Percentiles rank a stretch among this genome's conserved stretches.
These are phyloP conservation scores for Fragum sueziense DNA, from an alignment of 2,888 invertebrate species.

Conservation along the genomic window DNA sequence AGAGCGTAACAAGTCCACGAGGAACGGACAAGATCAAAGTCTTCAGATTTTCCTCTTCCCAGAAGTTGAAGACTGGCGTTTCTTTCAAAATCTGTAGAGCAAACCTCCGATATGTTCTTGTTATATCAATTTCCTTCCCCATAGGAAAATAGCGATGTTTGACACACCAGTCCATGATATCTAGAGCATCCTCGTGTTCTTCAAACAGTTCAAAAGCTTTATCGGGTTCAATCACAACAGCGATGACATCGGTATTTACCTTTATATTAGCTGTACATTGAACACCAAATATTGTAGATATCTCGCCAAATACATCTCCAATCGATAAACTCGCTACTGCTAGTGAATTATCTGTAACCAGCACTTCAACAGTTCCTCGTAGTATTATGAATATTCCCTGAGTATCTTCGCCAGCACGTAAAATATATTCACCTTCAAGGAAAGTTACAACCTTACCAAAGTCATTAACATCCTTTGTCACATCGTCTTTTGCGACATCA, in stretches of 20 bases:
- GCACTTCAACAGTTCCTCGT: constrained; percentile 36
- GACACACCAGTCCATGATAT: constrained; percentile 62
- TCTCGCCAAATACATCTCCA: constrained; percentile 53
- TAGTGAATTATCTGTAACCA: constrained; percentile 28
- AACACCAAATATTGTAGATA: constrained; percentile 46
- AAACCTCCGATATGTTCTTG: constrained; percentile 43
- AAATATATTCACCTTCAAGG: constrained; percentile 8
- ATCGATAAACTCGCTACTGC: constrained; percentile 20
- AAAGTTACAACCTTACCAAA: neutral
- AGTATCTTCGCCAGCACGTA: constrained; percentile 8
- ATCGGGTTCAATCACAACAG: constrained; percentile 18
- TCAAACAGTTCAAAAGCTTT: constrained; percentile 23
- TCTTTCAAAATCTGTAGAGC: constrained; percentile 40
- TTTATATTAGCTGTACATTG: constrained; percentile 40
- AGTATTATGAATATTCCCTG: constrained; percentile 37
- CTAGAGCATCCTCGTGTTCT: constrained; percentile 24
- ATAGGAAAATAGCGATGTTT: constrained; percentile 58
- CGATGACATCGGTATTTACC: constrained; percentile 23
- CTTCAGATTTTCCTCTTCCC: constrained; percentile 54
- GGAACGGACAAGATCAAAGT: constrained; percentile 52
- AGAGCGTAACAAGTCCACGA: constrained; percentile 46
- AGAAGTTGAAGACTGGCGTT: constrained; percentile 33
- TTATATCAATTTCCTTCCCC: constrained; percentile 45
- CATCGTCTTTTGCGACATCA: neutral
- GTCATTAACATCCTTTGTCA: neutral